Evolutionary conservation across 1,140 invertebrate genomes (phyloP).

Genomic region (Pachypsylla venusta): DNA sequence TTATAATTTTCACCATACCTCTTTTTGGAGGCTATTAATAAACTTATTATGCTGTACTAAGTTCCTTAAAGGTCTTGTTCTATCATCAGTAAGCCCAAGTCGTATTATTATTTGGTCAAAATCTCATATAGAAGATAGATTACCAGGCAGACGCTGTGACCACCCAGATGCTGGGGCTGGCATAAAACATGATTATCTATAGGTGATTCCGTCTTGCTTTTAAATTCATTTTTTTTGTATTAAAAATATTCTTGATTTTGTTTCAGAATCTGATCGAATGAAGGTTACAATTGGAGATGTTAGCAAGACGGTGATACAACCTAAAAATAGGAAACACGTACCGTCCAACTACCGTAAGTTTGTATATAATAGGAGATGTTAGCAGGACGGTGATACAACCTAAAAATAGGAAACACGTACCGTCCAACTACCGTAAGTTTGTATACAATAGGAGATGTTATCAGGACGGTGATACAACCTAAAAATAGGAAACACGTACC

Average conservation of each 20-base stretch:
- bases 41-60: too few relatives aligned
- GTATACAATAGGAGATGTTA: slow-evolving; percentile 11
- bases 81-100: neutral
- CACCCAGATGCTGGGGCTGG: neutral
- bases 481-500: neutral
- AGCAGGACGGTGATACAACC: slow-evolving; percentile 15
- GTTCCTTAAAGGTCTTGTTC: too few relatives aligned
- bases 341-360: slow-evolving; percentile 69
- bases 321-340: slow-evolving; percentile 59
- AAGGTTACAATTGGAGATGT: slow-evolving; percentile 61
- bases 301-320: slow-evolving; percentile 42
- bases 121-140: neutral
- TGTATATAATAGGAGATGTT: slow-evolving; percentile 1
- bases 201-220: neutral
- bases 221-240: neutral
- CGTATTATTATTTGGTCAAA: neutral
- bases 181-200: neutral
- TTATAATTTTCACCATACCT: too few relatives aligned
- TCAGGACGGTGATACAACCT: slow-evolving; percentile 12
- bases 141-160: neutral
- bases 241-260: neutral
- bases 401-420: slow-evolving; percentile 8
- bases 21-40: too few relatives aligned
- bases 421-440: neutral
- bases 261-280: neutral